These are phyloP conservation scores for Carapus acus DNA, from an alignment of 2,797 vertebrate genomes.

Conservation along the genomic window DNA sequence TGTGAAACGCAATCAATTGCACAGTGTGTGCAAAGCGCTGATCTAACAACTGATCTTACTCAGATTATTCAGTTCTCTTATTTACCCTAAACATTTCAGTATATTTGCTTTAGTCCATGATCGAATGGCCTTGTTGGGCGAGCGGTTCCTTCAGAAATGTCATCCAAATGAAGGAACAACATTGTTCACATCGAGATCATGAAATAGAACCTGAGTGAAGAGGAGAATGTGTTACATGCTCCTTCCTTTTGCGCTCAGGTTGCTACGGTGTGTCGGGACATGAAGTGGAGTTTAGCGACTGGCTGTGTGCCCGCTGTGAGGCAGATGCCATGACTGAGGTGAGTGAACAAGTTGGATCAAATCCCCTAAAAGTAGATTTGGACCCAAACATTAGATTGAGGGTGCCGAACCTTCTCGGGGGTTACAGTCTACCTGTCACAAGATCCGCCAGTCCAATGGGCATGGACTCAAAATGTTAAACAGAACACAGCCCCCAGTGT, in stretches of 20 bases:
- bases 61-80: no score
- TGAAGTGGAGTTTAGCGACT: constrained; percentile 78
- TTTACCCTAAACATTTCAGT: no score
- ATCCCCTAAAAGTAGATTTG: background rate
- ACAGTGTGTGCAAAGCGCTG: no score
- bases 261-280: constrained; percentile 86
- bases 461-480: background rate
- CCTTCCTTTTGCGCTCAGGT: constrained; percentile 67
- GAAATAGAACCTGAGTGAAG: background rate
- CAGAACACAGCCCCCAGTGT: no score
- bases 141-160: background rate
- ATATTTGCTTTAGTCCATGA: no score
- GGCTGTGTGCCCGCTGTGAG: constrained; percentile 90
- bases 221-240: constrained; percentile 1
- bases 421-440: no score
- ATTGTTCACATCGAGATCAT: background rate
- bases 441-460: no score
- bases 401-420: no score
- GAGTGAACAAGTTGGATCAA: constrained; percentile 21
- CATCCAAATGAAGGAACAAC: background rate
- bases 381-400: no score
- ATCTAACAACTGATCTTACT: no score
- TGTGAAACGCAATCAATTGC: no score
- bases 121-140: no score
- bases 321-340: constrained; percentile 90